phyloP scores from a whole-genome alignment of 2,113 vertebrate species.

The Marmota monax region DNA sequence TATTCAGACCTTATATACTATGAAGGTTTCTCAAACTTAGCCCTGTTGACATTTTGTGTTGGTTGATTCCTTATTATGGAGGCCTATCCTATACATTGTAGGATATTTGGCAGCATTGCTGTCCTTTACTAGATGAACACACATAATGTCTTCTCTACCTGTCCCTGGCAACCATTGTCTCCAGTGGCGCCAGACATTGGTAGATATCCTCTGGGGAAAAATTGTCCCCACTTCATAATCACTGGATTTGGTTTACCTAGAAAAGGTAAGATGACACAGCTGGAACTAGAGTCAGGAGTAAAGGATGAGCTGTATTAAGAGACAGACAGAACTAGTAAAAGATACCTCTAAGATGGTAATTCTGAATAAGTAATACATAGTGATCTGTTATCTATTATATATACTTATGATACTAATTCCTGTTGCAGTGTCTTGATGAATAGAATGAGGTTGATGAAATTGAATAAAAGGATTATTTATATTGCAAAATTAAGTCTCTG shows the following conservation, averaged over 20 bases:
- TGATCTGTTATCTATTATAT: not conserved
- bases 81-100: not conserved
- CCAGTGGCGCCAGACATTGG: not conserved
- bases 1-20: not conserved
- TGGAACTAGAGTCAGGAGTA: slow-evolving; percentile 3
- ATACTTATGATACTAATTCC: slow-evolving; percentile 38
- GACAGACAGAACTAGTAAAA: not conserved
- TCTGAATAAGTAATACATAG: not conserved
- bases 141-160: not conserved
- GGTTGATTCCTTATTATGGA: slow-evolving; percentile 4
- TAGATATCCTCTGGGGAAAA: not conserved
- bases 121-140: not conserved
- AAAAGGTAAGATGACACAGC: not conserved
- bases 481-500: slow-evolving; percentile 51
- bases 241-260: not conserved
- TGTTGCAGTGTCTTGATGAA: not conserved
- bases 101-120: not conserved
- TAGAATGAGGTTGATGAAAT: slow-evolving; percentile 25
- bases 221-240: not conserved
- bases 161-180: not conserved
- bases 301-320: slow-evolving; percentile 45
- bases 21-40: not conserved
- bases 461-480: slow-evolving; percentile 35
- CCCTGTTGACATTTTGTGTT: not conserved
- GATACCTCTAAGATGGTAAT: not conserved